Evolutionary conservation across 2,888 invertebrate genomes (phyloP).

Genomic region (Macaria liturata): DNA sequence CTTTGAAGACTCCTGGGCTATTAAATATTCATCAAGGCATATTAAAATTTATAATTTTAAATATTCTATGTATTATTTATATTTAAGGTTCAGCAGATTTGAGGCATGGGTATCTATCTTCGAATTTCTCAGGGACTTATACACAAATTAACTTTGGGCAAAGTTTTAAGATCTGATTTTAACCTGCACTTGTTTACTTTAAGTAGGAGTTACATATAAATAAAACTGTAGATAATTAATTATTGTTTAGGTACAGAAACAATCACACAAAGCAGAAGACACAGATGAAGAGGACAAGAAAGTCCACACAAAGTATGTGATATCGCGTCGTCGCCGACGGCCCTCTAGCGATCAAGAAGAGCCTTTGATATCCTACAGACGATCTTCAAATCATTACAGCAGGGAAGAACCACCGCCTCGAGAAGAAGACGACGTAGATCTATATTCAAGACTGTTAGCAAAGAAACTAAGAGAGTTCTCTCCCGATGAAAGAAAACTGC

Average conservation of each 20-base stretch:
- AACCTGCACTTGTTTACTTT: too few relatives aligned
- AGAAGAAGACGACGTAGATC: conserved; percentile 21
- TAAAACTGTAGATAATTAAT: background rate
- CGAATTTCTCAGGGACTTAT: too few relatives aligned
- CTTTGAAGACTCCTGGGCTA: background rate
- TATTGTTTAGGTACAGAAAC: background rate
- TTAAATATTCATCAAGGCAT: too few relatives aligned
- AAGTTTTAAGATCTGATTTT: too few relatives aligned
- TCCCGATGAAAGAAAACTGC: conserved; percentile 25
- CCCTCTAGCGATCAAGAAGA: conserved; percentile 8
- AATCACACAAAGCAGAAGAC: background rate
- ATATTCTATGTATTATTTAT: too few relatives aligned
- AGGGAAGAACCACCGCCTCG: conserved; percentile 1
- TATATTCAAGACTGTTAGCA: conserved; percentile 27
- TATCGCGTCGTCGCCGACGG: conserved; percentile 3
- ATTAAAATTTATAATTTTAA: background rate
- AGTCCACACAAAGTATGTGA: background rate
- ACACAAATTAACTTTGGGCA: too few relatives aligned
- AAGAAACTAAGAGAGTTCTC: conserved; percentile 34
- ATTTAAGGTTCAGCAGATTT: too few relatives aligned
- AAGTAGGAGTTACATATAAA: too few relatives aligned
- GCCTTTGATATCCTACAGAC: conserved; percentile 15
- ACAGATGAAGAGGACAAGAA: background rate
- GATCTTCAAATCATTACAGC: conserved; percentile 15
- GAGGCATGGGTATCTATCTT: too few relatives aligned